These are phyloP conservation scores for Leucosticte australis DNA, from an alignment of 2,113 vertebrate species.

Conservation along the genomic window DNA sequence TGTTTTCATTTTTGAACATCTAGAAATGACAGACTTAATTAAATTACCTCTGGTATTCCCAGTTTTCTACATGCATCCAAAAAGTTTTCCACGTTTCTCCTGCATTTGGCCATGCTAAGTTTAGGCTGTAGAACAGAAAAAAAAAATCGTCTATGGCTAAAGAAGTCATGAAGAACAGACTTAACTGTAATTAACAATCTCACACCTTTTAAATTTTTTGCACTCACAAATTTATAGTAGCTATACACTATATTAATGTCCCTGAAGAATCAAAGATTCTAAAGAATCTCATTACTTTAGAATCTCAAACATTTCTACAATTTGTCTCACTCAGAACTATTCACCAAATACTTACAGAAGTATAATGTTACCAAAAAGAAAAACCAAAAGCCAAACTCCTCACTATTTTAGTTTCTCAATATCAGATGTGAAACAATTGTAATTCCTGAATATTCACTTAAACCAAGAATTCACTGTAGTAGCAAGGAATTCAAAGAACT, in stretches of 20 bases:
- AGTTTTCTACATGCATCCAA: slow-evolving; percentile 94
- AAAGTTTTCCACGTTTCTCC: slow-evolving; percentile 96
- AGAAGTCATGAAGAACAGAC: neutral
- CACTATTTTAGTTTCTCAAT: neutral
- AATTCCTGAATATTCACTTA: neutral
- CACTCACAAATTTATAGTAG: neutral
- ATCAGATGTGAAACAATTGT: neutral
- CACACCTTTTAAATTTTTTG: neutral
- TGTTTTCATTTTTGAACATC: neutral
- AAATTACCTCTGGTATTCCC: slow-evolving; percentile 90
- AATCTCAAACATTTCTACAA: neutral
- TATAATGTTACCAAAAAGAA: neutral
- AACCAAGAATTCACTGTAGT: neutral
- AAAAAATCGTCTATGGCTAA: neutral
- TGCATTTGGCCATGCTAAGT: slow-evolving; percentile 98
- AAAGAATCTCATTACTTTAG: neutral
- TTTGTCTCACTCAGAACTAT: neutral
- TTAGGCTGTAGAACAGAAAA: slow-evolving; percentile 83
- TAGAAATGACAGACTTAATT: slow-evolving; percentile 24
- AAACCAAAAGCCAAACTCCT: neutral
- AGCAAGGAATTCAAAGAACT: neutral
- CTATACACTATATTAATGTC: neutral
- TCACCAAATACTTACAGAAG: neutral
- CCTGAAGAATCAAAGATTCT: neutral
- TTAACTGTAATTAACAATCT: neutral